phyloP scores from a whole-genome alignment of 92 coral and sea anemone species.

The Bergia sp. region DNA sequence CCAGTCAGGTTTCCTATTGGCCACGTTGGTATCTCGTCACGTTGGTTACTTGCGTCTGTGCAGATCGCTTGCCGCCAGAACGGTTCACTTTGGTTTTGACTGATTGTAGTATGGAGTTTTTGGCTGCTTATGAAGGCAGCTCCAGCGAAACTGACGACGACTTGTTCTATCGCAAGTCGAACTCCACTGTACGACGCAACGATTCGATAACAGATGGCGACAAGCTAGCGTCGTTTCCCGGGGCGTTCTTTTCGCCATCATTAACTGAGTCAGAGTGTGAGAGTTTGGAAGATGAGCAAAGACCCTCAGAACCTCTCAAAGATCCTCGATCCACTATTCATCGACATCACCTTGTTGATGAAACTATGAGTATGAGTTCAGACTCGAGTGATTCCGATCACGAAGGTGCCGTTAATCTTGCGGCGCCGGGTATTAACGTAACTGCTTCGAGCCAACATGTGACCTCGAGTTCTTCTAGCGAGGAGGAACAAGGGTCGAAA shows the following conservation, averaged over 20 bases:
- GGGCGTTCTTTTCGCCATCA: slow-evolving; percentile 6
- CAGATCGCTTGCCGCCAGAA: too few species aligned
- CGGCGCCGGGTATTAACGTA: slow-evolving; percentile 21
- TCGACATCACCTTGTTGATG: slow-evolving; percentile 12
- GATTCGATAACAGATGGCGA: slow-evolving; percentile 7
- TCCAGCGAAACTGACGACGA: slow-evolving; percentile 16
- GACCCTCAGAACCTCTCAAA: slow-evolving; percentile 18
- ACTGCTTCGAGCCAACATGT: slow-evolving; percentile 19
- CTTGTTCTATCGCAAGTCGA: slow-evolving; percentile 15
- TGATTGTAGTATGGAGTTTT: slow-evolving; percentile 16
- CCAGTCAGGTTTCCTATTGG: too few species aligned
- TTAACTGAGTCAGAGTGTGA: slow-evolving; percentile 15
- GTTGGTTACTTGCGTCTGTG: too few species aligned
- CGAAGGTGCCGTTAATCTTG: slow-evolving; percentile 19
- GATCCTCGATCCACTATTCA: slow-evolving; percentile 15
- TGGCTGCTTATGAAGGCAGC: slow-evolving; percentile 21
- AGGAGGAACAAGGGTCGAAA: slow-evolving; percentile 16
- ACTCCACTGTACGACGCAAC: slow-evolving; percentile 14
- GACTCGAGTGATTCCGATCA: slow-evolving; percentile 12
- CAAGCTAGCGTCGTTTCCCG: slow-evolving; percentile 15
- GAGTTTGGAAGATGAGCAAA: too few species aligned
- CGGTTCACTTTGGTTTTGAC: slow-evolving; percentile 17
- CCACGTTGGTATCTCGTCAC: too few species aligned
- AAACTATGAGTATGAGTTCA: slow-evolving; percentile 13
- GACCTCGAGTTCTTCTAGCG: slow-evolving; percentile 10